Evolutionary conservation across 2,888 invertebrate species (phyloP), one percentile per base, ranked within the genome.

Genomic region (Eumerus sabulonum): DNA sequence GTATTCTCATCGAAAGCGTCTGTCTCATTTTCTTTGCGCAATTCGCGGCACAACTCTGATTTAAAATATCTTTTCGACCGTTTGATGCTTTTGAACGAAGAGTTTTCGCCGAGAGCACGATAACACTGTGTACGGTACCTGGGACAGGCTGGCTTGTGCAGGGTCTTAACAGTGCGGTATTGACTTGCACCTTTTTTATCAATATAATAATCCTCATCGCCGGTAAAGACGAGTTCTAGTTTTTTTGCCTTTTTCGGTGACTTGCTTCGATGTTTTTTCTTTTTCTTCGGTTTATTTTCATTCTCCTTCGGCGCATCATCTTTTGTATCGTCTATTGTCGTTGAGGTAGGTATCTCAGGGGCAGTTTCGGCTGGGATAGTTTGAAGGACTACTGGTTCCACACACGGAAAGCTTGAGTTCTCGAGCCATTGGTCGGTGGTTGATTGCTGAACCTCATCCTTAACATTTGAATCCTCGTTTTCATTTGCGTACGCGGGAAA

Each of bases 71-170:
- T 63, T 27, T 71, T 66, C 9, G 38, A 14, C 7, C 42, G 50
- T 36, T 19, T 54, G 5, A 18, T 44, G 44, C 1, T 18, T 9
- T 82, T 47, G 76, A 5, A 3, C 12, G 11, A 1, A 1, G 44
- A 40, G 1, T 1, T 9, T 3, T 45, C 56, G 35, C 76, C 76
- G 4, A 82, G 27, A 16, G 47, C 56, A 0, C 53, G 19, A 45
- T 38, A 19, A 19, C 53, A 70, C 9, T 36, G 11, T 27, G 19
- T 18, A 14, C 71, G 88, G 86, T 90, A 94, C 88, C 90, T 90
- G 0, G 94, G 93, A 60, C 92, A 90, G 0, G 92, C 91, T 1
- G 93, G 93, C 63, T 91, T 91, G 76, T 92, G 91, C 12, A 95
- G 90, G 0, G 92, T 93, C 38, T 90, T 88, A 1, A 94, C 91